Evolutionary conservation across 2,888 invertebrate genomes (phyloP).

Genomic region (Furcula furcula): DNA sequence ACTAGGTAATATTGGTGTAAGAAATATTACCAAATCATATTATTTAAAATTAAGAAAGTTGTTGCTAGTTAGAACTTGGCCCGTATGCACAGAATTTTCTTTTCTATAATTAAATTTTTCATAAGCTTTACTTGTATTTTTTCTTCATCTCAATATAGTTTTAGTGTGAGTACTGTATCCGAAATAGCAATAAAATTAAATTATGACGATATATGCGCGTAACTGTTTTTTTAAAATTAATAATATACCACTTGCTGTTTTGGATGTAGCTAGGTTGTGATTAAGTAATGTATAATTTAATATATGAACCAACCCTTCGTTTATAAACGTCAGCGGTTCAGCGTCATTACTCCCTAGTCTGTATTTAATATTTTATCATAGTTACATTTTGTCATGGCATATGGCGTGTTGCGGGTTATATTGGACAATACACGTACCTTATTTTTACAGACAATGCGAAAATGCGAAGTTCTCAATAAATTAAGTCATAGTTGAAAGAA

Average conservation of each 20-base stretch:
- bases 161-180: slow-evolving; percentile 29
- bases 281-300: slow-evolving; percentile 40
- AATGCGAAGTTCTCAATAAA: too few species aligned
- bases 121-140: neutral
- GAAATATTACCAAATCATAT: too few species aligned
- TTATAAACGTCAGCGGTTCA: slow-evolving; percentile 21
- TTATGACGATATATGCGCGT: slow-evolving; percentile 19
- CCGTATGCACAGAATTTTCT: too few species aligned
- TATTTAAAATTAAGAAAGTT: too few species aligned
- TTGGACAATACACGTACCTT: too few species aligned
- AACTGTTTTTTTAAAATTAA: slow-evolving; percentile 27
- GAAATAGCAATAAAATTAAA: slow-evolving; percentile 31
- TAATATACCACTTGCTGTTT: slow-evolving; percentile 36
- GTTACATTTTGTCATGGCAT: neutral
- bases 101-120: too few species aligned
- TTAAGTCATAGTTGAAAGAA: too few species aligned
- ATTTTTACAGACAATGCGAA: too few species aligned
- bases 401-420: too few species aligned
- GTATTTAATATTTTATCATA: too few species aligned
- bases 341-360: neutral
- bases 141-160: slow-evolving; percentile 16
- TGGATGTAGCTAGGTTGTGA: slow-evolving; percentile 48
- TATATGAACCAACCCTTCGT: slow-evolving; percentile 23
- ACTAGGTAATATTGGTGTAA: too few species aligned
- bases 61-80: too few species aligned